Evolutionary conservation across 2,797 vertebrate genomes (phyloP), one percentile per base, ranked within the genome.

Genomic region (Calcarius lapponicus): DNA sequence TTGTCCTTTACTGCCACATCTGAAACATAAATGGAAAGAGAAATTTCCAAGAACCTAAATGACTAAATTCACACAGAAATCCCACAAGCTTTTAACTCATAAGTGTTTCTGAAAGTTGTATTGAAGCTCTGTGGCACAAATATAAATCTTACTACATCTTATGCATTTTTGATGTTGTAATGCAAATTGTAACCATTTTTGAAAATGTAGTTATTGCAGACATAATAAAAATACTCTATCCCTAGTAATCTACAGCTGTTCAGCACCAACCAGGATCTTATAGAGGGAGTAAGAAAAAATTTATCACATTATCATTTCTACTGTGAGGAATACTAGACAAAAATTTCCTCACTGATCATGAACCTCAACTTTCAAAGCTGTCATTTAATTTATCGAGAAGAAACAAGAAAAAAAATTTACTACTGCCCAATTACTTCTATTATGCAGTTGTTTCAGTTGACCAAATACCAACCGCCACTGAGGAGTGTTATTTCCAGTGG

Each of bases 351-450:
- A 25, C 14, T 78, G 54, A 90, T 81, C n/a, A 56, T 28, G 66
- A 74, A 38, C 34, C 40, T 75, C 31, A 90, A 40, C 32, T 93
- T 89, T 48, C 57, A 86, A 76, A 96, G 26, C 11, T 45, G 48
- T 75, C 34, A 74, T 95, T 96, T 92, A 90, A 74, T 88, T 84
- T 72, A 81, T 54, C 57, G 75, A 88, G 61, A 95, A 66, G 62
- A 85, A 94, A 87, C 24, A 66, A 92, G 28, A 25, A 88, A 80
- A 93, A 93, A 19, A 34, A 28, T 10, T 82, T 61, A 21, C 8
- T 78, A 2, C 8, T 7, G 3, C 12, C 10, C 16, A 61, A 1
- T 74, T 60, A 67, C 5, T 38, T 72, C 18, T 62, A 10, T 18
- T 20, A 32, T 5, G 15, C 5, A n/a, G 24, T 16, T 62, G 2